Evolutionary conservation across 2,888 invertebrate species (phyloP), one percentile per base, ranked within the genome.

Genomic region (Drosophila barbarae): DNA sequence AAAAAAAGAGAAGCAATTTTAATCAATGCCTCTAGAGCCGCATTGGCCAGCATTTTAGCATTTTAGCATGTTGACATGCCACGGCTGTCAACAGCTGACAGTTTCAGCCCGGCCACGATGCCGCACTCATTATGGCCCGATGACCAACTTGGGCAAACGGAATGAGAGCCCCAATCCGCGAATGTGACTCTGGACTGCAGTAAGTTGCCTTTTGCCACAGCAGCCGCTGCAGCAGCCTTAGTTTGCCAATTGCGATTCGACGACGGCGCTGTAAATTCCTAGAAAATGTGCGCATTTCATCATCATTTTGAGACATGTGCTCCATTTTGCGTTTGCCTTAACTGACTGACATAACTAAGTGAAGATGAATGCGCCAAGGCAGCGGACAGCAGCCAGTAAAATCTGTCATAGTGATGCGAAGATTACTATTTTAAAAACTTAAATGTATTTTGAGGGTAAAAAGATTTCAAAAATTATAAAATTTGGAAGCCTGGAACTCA

Each of bases 281-380:
- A 77, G 87, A 87, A 87, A 80, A 80, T 84, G 79, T 78, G 76
- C 77, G 73, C 85, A 77, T 85, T 86, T 86, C 82, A 86, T 87
- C 86, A 86, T 86, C 86, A 85, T 86, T 86, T 86, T 80, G 74
- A 87, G 84, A 85, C 84, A 86, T 86, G 87, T 87, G 87, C 86
- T 87, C 87, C 85, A 87, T 78, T 86, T 87, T 74, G 76, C 73
- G 81, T 69, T 76, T 71, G 82, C 85, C 81, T 84, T 85, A 81
- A 81, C 85, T 83, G 80, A 81, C 80, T 82, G 81, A 82, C 85
- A 82, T 82, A 82, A 85, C 81, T 82, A 84, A 82, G 82, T 82
- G 85, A 84, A 82, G 82, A 85, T 82, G 82, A 82, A 84, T 83
- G 85, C 84, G 72, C 76, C 61, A 75, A 66, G 79, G 76, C 82